Percentiles rank a stretch among this genome's conserved stretches.
phyloP scores from a whole-genome alignment of 30 jellyfish, hydroid and myxozoan species.

The Hydractinia echinata region DNA sequence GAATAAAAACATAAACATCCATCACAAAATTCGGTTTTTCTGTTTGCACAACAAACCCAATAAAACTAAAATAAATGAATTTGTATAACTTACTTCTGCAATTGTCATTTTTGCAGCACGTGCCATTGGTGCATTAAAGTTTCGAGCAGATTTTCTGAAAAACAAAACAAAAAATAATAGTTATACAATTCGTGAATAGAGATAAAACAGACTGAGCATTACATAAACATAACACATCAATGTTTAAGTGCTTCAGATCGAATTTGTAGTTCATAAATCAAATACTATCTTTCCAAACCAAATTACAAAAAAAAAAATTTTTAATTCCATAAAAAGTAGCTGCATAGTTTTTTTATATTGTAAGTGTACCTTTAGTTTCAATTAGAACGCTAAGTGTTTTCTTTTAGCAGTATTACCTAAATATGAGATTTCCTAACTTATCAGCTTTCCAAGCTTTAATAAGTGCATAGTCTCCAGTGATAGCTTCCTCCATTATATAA shows the following conservation, averaged over 20 bases:
- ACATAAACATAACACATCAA: too few species aligned
- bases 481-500: constrained; percentile 91
- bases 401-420: constrained; percentile 42
- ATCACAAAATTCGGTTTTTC: neutral
- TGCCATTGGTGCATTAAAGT: constrained; percentile 92
- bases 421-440: constrained; percentile 69
- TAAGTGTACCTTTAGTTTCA: neutral
- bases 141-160: constrained; percentile 68
- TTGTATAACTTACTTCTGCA: constrained; percentile 52
- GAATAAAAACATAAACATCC: too few species aligned
- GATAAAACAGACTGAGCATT: too few species aligned
- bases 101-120: constrained; percentile 79
- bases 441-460: constrained; percentile 97
- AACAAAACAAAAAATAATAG: neutral
- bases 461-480: constrained; percentile 85
- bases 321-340: neutral
- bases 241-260: too few species aligned
- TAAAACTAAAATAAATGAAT: too few species aligned
- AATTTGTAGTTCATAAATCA: too few species aligned
- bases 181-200: too few species aligned
- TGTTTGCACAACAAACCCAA: neutral
- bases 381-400: too few species aligned
- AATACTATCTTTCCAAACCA: too few species aligned
- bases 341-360: neutral
- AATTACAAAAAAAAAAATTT: neutral